Evolutionary conservation across 2,113 vertebrate species (phyloP).

Genomic region (Anhinga anhinga): DNA sequence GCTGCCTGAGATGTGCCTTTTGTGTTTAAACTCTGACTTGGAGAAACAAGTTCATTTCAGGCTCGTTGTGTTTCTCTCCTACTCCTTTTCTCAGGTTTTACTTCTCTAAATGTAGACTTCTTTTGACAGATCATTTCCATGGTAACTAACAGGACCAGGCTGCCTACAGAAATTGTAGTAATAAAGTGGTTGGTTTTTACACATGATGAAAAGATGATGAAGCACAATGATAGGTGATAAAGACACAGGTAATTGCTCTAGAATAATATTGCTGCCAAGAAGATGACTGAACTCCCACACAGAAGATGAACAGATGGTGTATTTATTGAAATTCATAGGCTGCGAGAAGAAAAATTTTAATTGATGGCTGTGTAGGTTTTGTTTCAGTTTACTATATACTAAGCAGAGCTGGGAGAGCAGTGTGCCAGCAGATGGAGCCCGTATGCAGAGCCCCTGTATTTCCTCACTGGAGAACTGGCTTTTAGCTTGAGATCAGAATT

Average conservation of each 20-base stretch:
- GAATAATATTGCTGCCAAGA: constrained; percentile 76
- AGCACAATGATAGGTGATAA: constrained; percentile 77
- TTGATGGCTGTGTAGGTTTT: constrained; percentile 65
- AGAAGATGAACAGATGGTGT: constrained; percentile 82
- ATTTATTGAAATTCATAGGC: constrained; percentile 79
- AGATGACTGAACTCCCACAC: constrained; percentile 78
- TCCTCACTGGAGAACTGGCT: not conserved
- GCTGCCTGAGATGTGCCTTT: constrained; percentile 8
- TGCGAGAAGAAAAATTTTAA: constrained; percentile 69
- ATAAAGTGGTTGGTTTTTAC: constrained; percentile 64
- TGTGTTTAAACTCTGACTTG: constrained; percentile 52
- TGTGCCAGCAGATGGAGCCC: constrained; percentile 68
- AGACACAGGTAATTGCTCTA: constrained; percentile 79
- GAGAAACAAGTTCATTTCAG: constrained; percentile 63
- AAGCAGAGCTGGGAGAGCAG: not conserved
- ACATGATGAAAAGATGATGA: constrained; percentile 73
- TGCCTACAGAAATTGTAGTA: constrained; percentile 64
- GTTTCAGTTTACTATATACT: constrained; percentile 37
- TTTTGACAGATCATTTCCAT: constrained; percentile 63
- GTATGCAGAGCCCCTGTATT: not conserved
- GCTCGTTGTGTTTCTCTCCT: constrained; percentile 54
- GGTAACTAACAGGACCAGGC: constrained; percentile 45
- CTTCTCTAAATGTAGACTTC: constrained; percentile 47
- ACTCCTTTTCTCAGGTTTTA: constrained; percentile 52
- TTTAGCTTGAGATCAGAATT: not conserved